These are phyloP conservation scores for Anas platyrhynchos DNA, from an alignment of 2,113 vertebrate genomes.

Conservation along the genomic window DNA sequence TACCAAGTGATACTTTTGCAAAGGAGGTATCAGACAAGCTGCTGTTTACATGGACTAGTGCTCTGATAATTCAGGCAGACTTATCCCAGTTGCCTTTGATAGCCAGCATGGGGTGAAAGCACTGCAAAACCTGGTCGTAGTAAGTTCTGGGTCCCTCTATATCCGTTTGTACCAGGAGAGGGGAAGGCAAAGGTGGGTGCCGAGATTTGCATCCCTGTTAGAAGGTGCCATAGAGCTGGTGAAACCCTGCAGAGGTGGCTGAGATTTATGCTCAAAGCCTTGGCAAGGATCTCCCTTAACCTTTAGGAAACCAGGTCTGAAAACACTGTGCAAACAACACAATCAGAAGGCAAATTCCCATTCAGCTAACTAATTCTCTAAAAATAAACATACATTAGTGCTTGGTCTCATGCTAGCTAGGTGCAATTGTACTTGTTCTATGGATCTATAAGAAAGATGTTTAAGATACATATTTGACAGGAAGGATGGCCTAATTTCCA, in stretches of 20 bases:
- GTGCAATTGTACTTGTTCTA: neutral
- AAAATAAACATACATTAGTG: neutral
- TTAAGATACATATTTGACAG: neutral
- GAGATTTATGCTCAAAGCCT: constrained; percentile 12
- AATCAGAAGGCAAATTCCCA: constrained; percentile 10
- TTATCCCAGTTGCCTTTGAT: neutral
- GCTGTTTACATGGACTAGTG: neutral
- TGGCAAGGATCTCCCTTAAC: neutral
- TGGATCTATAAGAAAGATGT: neutral
- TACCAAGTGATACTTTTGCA: neutral
- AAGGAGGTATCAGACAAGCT: neutral
- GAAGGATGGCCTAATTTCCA: neutral
- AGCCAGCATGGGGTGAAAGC: neutral
- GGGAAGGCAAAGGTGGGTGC: neutral
- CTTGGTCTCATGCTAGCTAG: neutral
- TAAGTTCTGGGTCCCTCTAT: neutral
- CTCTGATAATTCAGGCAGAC: neutral
- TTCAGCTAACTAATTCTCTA: neutral
- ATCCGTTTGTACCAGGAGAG: neutral
- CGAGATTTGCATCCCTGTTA: neutral
- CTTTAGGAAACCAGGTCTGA: neutral
- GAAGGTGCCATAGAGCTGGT: neutral
- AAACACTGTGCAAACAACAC: constrained; percentile 8
- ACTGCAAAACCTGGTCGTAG: neutral
- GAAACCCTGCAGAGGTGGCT: neutral